Evolutionary conservation across 2,888 invertebrate genomes (phyloP), one percentile per base, ranked within the genome.

Genomic region (Hydroisotoma schaefferi): DNA sequence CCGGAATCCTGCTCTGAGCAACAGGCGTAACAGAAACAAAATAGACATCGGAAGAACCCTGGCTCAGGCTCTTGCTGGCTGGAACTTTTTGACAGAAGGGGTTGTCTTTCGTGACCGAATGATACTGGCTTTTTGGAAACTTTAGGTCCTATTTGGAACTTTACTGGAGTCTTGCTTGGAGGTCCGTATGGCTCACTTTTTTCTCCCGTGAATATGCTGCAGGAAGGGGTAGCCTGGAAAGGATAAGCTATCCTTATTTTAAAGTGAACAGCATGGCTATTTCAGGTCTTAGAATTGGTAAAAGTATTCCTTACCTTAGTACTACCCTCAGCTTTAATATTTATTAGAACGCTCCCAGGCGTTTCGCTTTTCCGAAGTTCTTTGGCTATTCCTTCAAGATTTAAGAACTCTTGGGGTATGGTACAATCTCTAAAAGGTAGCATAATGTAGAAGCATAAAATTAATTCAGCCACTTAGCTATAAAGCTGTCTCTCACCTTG

Each of bases 41-140:
- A 15, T n/a, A 59, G 29, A 10, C 27, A 25, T 2, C 38, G 26
- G 28, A 58, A 18, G 25, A 59, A 59, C 15, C 54, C 40, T 12
- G 18, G 33, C 18, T 25, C 6, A n/a, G 46, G 15, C 2, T 43
- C 49, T 37, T 48, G 22, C n/a, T 54, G 25, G 22, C 2, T 22
- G 2, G 27, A 12, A 10, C 8, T 18, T 2, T 1, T 26, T 25
- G 20, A 26, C n/a, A 61, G 18, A 12, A 61, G 27, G 8, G 61
- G 61, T 8, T 38, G 40, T 15, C 27, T 52, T 49, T 61, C 61
- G 8, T 40, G 5, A n/a, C 49, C 10, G 33, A 46, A 2, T 47
- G 52, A 2, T 20, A 18, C 6, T 40, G 28, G 26, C 20, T 40
- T 49, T 25, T 58, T 57, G 6, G 48, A 28, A 2, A 40, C 54